Conservation (phyloP, 1,140 invertebrate genomes). For the Eulimnadia texana region DNA sequence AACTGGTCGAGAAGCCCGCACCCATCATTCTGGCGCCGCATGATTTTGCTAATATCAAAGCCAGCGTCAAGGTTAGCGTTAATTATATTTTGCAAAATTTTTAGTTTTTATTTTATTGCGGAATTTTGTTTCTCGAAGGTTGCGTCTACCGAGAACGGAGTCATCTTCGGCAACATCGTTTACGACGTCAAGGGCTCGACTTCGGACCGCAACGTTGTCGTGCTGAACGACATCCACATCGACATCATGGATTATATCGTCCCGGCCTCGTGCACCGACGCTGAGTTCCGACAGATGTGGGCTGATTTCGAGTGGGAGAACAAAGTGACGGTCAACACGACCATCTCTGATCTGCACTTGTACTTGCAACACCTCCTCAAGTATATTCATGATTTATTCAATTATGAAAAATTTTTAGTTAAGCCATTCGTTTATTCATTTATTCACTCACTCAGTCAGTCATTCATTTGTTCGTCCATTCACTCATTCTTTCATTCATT, state of each 20-base stretch:
- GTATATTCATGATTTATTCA: too few relatives aligned
- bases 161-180: conserved; percentile 99
- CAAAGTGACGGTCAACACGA: conserved; percentile 92
- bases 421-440: too few relatives aligned
- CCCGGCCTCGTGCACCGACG: conserved; percentile 86
- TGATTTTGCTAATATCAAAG: conserved; percentile 96
- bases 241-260: conserved; percentile 99
- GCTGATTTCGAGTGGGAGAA: conserved; percentile 99
- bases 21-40: conserved; percentile 87
- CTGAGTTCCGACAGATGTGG: conserved; percentile 98
- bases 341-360: conserved; percentile 77
- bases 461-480: too few relatives aligned
- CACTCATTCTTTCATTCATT: too few relatives aligned
- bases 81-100: conserved; percentile 8
- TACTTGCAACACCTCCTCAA: conserved; percentile 85
- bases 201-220: conserved; percentile 90
- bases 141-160: conserved; percentile 96
- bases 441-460: too few relatives aligned
- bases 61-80: conserved; percentile 63
- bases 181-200: conserved; percentile 89
- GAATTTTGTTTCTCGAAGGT: conserved; percentile 25
- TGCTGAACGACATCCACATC: conserved; percentile 97
- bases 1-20: conserved; percentile 92
- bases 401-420: too few relatives aligned
- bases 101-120: neutral